A percentile compares a stretch with the other conserved stretches of the same genome.
These are phyloP conservation scores for Sclerurus mexicanus DNA, from an alignment of 2,113 vertebrate genomes.

Conservation along the genomic window DNA sequence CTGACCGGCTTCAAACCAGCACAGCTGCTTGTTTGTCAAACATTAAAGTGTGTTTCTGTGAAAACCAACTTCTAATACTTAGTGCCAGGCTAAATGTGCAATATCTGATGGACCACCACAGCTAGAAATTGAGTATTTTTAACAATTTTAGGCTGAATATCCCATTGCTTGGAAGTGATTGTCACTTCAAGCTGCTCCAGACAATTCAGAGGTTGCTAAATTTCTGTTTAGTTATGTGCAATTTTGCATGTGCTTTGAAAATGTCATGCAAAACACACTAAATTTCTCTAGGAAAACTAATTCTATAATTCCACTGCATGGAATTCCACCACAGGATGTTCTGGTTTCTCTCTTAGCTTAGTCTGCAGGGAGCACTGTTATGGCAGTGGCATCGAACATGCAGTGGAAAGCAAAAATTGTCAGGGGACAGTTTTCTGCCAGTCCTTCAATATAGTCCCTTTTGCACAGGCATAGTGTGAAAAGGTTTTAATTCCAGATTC, in stretches of 20 bases:
- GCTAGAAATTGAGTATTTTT: neutral
- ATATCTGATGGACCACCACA: neutral
- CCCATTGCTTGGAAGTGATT: neutral
- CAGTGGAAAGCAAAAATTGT: neutral
- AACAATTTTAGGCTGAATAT: neutral
- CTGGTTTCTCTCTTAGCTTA: neutral
- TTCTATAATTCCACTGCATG: neutral
- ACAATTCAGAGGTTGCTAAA: neutral
- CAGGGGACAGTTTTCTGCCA: neutral
- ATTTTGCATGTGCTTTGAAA: neutral
- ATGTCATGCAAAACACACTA: neutral
- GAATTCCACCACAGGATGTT: neutral
- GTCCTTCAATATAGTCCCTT: fast-evolving
- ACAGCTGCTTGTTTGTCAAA: neutral
- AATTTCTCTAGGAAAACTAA: neutral
- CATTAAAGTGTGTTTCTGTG: neutral
- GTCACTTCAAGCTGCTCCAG: neutral
- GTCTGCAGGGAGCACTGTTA: fast-evolving
- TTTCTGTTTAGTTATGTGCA: neutral
- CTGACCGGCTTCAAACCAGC: neutral
- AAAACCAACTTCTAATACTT: neutral
- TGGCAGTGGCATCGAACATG: fast-evolving
- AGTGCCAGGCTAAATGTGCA: neutral
- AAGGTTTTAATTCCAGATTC: neutral
- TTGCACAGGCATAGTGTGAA: neutral